Conservation (phyloP, 2,888 invertebrate genomes). For the Ichneumoninae sp. region DNA sequence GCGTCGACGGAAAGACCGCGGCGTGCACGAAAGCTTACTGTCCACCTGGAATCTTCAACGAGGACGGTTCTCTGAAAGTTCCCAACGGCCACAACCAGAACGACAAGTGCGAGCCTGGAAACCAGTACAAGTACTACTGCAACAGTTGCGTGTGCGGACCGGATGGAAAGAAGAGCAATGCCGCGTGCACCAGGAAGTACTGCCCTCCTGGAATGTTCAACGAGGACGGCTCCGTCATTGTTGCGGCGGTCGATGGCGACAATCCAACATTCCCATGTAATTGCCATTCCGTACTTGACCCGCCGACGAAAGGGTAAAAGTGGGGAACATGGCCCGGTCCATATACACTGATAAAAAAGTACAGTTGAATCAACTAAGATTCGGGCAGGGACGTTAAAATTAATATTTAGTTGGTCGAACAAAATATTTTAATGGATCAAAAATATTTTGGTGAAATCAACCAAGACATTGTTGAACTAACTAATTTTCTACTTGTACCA, state of each 20-base stretch:
- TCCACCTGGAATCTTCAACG: conserved; percentile 63
- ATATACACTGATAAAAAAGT: too few relatives aligned
- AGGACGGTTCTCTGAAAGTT: conserved; percentile 60
- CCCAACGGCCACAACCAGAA: conserved; percentile 37
- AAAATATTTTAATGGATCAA: too few relatives aligned
- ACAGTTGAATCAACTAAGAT: too few relatives aligned
- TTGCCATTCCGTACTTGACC: background rate
- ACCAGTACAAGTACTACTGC: conserved; percentile 84
- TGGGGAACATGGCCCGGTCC: too few relatives aligned
- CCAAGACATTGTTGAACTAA: too few relatives aligned
- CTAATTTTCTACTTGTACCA: too few relatives aligned
- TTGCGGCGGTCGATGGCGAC: background rate
- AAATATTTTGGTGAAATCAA: too few relatives aligned
- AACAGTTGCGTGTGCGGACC: conserved; percentile 87
- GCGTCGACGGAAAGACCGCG: conserved; percentile 82
- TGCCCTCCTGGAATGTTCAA: conserved; percentile 68
- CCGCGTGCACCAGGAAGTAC: conserved; percentile 65
- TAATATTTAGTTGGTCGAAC: too few relatives aligned
- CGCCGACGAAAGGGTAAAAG: too few relatives aligned
- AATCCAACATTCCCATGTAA: background rate
- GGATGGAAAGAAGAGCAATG: conserved; percentile 75
- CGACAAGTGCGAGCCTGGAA: conserved; percentile 48
- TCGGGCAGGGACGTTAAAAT: too few relatives aligned
- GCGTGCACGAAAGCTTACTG: conserved; percentile 71
- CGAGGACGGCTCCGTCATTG: conserved; percentile 62